phyloP scores from a whole-genome alignment of 2,888 invertebrate genomes.

The Odontocerum albicorne region DNA sequence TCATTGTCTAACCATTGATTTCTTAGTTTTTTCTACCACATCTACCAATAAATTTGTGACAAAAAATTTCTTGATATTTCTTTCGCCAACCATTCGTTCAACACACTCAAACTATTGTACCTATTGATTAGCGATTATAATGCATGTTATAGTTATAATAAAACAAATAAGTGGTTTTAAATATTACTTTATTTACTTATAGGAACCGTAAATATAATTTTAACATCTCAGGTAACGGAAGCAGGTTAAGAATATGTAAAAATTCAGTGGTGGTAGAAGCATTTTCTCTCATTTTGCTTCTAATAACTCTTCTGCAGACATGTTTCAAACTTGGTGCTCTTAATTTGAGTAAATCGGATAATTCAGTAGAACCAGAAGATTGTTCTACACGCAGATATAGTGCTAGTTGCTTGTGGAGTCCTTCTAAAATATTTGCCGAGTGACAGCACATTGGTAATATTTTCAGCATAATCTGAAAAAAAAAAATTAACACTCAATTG shows the following conservation, averaged over 20 bases:
- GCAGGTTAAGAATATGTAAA: slow-evolving; percentile 20
- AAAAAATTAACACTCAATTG: neutral
- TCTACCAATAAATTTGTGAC: no score
- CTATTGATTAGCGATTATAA: no score
- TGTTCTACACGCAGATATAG: slow-evolving; percentile 13
- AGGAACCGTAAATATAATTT: slow-evolving; percentile 30
- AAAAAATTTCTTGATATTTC: no score
- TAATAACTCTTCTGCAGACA: slow-evolving; percentile 26
- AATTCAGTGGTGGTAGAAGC: slow-evolving; percentile 25
- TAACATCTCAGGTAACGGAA: slow-evolving; percentile 27
- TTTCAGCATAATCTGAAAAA: slow-evolving; percentile 29
- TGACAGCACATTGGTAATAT: slow-evolving; percentile 31
- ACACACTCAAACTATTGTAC: no score
- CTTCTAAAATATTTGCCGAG: slow-evolving; percentile 15
- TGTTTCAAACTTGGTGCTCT: slow-evolving; percentile 29
- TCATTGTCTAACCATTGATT: no score
- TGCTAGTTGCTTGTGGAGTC: slow-evolving; percentile 21
- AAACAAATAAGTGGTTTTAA: no score
- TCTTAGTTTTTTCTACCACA: no score
- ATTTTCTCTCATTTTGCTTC: slow-evolving; percentile 19
- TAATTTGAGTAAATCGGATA: slow-evolving; percentile 19
- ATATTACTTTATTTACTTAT: no score
- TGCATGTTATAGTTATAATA: no score
- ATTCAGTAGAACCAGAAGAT: slow-evolving; percentile 3
- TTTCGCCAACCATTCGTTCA: no score